Evolutionary conservation across 2,797 vertebrate genomes (phyloP).

Genomic region (Arnoldichthys spilopterus): DNA sequence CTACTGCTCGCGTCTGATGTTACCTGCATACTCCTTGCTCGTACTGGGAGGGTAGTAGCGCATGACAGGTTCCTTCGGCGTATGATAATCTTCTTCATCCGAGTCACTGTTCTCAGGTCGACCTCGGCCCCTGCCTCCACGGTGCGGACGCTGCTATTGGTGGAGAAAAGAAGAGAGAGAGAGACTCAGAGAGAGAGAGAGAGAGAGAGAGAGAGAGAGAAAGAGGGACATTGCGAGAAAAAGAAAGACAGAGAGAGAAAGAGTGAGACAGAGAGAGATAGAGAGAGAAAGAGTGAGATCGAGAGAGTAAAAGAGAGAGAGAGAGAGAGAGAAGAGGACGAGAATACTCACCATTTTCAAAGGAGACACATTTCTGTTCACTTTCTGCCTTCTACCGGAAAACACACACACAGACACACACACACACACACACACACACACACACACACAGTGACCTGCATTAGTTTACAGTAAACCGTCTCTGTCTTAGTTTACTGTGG

Average conservation of each 20-base stretch:
- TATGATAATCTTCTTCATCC: slow-evolving; percentile 42
- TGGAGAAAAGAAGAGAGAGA: background rate
- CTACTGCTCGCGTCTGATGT: background rate
- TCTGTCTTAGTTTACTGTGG: too few species aligned
- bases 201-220: too few species aligned
- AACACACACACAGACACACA: slow-evolving; percentile 29
- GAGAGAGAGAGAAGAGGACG: background rate
- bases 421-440: slow-evolving; percentile 22
- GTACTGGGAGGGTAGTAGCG: slow-evolving; percentile 63
- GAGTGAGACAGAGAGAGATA: background rate
- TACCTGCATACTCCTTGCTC: slow-evolving; percentile 71
- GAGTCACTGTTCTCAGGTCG: slow-evolving; percentile 13
- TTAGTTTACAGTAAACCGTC: slow-evolving; percentile 7
- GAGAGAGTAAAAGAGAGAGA: background rate
- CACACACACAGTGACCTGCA: slow-evolving; percentile 22
- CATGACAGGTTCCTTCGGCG: slow-evolving; percentile 61
- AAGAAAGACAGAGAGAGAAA: too few species aligned
- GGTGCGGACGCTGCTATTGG: slow-evolving; percentile 31
- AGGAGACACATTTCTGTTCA: slow-evolving; percentile 64
- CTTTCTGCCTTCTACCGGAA: slow-evolving; percentile 27
- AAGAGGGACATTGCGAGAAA: too few species aligned
- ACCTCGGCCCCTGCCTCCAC: slow-evolving; percentile 20
- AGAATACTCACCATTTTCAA: slow-evolving; percentile 77
- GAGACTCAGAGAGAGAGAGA: too few species aligned
- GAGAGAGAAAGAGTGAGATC: background rate